Evolutionary conservation across 2,113 vertebrate genomes (phyloP), one percentile per base, ranked within the genome.

Genomic region (Ptilonorhynchus violaceus): DNA sequence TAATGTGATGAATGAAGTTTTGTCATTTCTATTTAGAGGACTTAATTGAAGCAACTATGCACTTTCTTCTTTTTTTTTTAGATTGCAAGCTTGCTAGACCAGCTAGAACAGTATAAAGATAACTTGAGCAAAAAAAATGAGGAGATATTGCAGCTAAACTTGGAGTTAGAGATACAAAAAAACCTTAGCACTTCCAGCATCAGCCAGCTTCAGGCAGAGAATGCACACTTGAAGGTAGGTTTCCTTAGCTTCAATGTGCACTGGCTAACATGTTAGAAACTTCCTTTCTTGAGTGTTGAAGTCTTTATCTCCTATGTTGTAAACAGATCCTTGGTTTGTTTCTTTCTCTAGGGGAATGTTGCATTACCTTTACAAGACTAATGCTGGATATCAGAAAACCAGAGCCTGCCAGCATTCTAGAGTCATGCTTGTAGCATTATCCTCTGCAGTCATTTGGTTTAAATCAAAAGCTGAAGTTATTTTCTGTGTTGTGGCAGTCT

Each of bases 121-220:
- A 97, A 98, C 53, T 68, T 99, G 77, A 95, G 64, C 56, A 98
- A 97, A 80, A 99, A 98, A 94, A 98, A 98, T 1, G 97, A 98
- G 37, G 99, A 99, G 84, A 95, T 98, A 19, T 15, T 98, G 59
- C 98, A 98, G 75, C 97, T 99, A 76, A 98, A 97, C 30, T 89
- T 99, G 66, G 97, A 99, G 79, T 95, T 99, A 84, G 98, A 98
- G 70, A 60, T 97, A 9, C 96, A 98, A 60, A 98, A 97, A 52
- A 98, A 82, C 50, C 95, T 98, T 31, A 97, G 89, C 50, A 39
- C 94, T 17, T 64, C 87, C 35, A 96, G 92, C 24, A 96, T 98
- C 72, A 92, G 92, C 9, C 98, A 98, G 33, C 97, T 98, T 15
- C 97, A 98, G 33, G 89, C 98, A 25, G 97, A 99, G 88, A 98